Evolutionary conservation across 2,888 invertebrate genomes (phyloP), one percentile per base, ranked within the genome.

Genomic region (Orthonychiurus folsomi): DNA sequence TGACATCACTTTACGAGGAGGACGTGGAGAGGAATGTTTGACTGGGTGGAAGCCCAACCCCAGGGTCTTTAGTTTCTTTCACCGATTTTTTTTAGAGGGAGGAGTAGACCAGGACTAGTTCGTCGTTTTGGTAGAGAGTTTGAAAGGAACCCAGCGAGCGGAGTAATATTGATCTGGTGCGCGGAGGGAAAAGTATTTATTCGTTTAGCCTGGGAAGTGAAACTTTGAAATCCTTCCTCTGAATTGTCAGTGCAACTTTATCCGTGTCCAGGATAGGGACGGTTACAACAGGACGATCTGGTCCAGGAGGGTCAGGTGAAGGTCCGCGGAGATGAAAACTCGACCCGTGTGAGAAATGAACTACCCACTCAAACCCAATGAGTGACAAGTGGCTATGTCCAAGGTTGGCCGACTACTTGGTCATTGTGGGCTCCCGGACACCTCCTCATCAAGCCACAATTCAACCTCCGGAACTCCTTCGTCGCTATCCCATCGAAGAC

Each of bases 401-500:
- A 25, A 78, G 83, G 50, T 77, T 83, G 63, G 75, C 70, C 82
- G 99, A 99, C 83, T 99, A 99, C 80, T 82, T 99, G 77, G 91
- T 96, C 73, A 91, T 99, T 76, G 95, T 96, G 74, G 97, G 99
- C 74, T 90, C 91, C 28, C 83, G 88, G 71, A 76, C 79, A 66
- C 88, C 90, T 69, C 73, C 82, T 83, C 62, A 80, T 81, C 62
- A 80, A 81, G 60, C 82, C 81, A 68, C 68, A 50, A 78, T 80
- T 78, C 79, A 94, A 87, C 87, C 91, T 15, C 97, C 97, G 18
- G 95, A 97, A 79, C 81, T 99, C 60, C 81, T 97, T 61, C 85
- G 96, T 23, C 85, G 93, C n/a, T 97, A 95, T 78, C 96, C 96
- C 1, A 83, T 92, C 25, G 89, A 92, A 73, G 93, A 96, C 79